Base-by-base conservation (phyloP, 2,113 vertebrate species). In the Upupa epops region DNA sequence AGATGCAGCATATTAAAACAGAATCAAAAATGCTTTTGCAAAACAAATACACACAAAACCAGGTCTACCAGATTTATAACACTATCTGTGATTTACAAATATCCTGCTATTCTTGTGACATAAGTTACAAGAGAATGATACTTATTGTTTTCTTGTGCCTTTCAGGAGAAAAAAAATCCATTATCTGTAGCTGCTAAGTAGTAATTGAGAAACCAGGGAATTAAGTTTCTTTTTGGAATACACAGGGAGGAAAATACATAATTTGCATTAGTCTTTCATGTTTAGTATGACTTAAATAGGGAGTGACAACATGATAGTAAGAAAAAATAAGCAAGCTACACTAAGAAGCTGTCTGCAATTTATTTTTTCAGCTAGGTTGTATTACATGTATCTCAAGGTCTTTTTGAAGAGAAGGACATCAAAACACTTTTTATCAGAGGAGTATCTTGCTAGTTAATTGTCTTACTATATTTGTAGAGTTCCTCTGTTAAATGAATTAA, bases 221-320 rank as follows among this genome's bases (percentile, higher is more conserved):
- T 79, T 82, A 85, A 65, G 7, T 28, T 49, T 40, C 4, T 58
- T 25, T 81, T 83, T 24, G 51, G 88, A 64, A 90, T 86, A 72
- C 52, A 17, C 29, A 56, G 24, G 65, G 21, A 66, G 17, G 7
- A 55, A 74, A 77, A 20, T 54, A 6, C 32, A 28, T 56, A 1
- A 60, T 88, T 88, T 93, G 32, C 37, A 68, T 86, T 87, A 65
- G 29, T 49, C 72, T 94, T 89, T 89, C 75, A 70, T 60, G n/a
- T 92, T 83, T 79, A 34, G 6, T n/a, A 25, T 45, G 21, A 72
- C 26, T 85, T 77, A 31, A 46, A 61, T 42, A 58, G 25, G 54
- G 83, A 92, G 10, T 13, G 32, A 71, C 26, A 68, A 42, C 5
- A 52, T 42, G n/a, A 46, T 71, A 48, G 12, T 79, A 42, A 46